These are phyloP conservation scores for Drosophila serrata DNA, from an alignment of 1,140 invertebrate genomes.

Conservation along the genomic window DNA sequence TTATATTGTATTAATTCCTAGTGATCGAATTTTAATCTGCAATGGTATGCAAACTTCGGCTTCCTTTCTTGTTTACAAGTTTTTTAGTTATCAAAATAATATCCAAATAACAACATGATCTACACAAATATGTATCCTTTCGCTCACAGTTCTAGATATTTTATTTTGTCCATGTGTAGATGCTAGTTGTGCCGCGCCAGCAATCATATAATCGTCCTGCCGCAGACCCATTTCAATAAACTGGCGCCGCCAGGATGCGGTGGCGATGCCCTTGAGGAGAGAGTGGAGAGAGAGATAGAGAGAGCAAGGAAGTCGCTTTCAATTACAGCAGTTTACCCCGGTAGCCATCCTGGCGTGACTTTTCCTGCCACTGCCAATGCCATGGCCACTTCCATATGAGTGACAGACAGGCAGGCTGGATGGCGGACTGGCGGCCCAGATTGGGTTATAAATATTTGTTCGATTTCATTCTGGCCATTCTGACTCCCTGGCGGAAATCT, in stretches of 20 bases:
- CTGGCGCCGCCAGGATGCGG: constrained; percentile 60
- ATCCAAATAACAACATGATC: background rate
- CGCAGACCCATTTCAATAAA: constrained; percentile 60
- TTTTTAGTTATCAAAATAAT: background rate
- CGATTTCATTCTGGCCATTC: constrained; percentile 62
- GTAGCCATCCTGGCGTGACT: constrained; percentile 64
- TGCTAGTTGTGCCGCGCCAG: constrained; percentile 45
- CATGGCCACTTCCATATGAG: constrained; percentile 40
- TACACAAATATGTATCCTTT: background rate
- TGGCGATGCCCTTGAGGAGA: constrained; percentile 57
- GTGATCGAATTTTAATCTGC: too few relatives aligned
- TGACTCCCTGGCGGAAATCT: constrained; percentile 56
- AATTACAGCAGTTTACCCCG: constrained; percentile 65
- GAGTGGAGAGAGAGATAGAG: too few relatives aligned
- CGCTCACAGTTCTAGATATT: background rate
- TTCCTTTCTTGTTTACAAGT: too few relatives aligned
- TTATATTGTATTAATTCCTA: too few relatives aligned
- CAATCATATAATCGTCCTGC: constrained; percentile 66
- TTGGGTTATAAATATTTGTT: constrained; percentile 79
- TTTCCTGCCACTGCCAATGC: constrained; percentile 61
- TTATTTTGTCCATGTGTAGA: constrained; percentile 2
- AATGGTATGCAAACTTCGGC: too few relatives aligned
- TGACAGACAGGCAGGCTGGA: constrained; percentile 39
- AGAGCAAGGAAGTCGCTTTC: constrained; percentile 74
- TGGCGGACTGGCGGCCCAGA: constrained; percentile 4